These are phyloP conservation scores for Phalacrocorax aristotelis DNA, from an alignment of 2,113 vertebrate genomes.

Conservation along the genomic window DNA sequence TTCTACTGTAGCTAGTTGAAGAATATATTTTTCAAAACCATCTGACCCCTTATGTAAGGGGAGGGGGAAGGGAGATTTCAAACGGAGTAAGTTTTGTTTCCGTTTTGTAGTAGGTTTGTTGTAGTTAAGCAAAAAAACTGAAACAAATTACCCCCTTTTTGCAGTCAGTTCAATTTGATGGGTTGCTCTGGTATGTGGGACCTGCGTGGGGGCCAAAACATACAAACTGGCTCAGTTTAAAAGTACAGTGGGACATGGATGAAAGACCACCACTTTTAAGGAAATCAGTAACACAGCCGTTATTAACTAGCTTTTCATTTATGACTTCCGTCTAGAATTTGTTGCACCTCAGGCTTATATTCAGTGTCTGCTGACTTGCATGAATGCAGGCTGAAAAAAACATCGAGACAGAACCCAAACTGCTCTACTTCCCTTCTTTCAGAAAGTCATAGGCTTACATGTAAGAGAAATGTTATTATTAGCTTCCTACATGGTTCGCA, in stretches of 20 bases:
- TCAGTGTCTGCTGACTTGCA: not conserved
- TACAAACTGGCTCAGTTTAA: not conserved
- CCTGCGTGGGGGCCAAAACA: not conserved
- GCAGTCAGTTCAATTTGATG: not conserved
- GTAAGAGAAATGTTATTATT: not conserved
- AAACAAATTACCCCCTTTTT: not conserved
- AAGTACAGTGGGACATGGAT: not conserved
- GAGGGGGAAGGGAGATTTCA: not conserved
- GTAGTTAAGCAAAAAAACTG: not conserved
- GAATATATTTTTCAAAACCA: not conserved
- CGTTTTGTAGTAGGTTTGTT: not conserved
- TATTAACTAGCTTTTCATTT: not conserved
- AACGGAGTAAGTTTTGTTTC: not conserved
- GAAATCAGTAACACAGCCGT: not conserved
- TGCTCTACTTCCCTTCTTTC: not conserved
- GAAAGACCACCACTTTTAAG: not conserved
- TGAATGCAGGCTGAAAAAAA: not conserved
- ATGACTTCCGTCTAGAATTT: not conserved
- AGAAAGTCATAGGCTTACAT: not conserved
- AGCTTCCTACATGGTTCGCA: not conserved
- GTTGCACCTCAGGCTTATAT: not conserved
- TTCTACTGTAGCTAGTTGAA: not conserved
- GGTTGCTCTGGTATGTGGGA: not conserved
- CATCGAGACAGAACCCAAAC: not conserved
- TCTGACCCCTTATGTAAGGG: not conserved